A percentile compares a stretch with the other conserved stretches of the same genome.
phyloP scores from a whole-genome alignment of 2,797 vertebrate genomes.

The Enteromius radiatus region DNA sequence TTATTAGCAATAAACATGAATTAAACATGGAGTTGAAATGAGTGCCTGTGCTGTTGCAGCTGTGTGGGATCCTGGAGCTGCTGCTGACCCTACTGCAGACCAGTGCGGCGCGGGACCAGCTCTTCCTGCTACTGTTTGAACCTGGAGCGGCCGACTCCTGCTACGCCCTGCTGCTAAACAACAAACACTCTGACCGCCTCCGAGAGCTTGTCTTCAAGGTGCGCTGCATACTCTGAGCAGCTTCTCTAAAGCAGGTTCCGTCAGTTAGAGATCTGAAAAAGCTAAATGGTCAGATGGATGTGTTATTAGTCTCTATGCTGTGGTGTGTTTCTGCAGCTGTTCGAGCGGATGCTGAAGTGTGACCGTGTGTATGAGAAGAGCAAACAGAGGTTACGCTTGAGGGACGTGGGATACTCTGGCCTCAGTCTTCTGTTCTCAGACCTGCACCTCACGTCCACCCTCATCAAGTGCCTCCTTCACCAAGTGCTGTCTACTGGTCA shows the following conservation, averaged over 20 bases:
- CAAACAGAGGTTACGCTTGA: conserved; percentile 90
- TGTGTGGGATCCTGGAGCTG: conserved; percentile 87
- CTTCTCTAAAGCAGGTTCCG: not conserved
- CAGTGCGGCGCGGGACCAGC: conserved; percentile 87
- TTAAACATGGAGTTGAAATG: not conserved
- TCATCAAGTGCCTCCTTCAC: conserved; percentile 91
- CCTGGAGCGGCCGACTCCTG: conserved; percentile 91
- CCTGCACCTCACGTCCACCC: conserved; percentile 81
- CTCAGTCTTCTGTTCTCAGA: conserved; percentile 91
- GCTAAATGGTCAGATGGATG: not conserved
- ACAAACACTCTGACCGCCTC: conserved; percentile 89
- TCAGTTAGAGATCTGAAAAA: not conserved
- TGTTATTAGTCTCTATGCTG: not conserved
- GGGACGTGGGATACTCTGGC: conserved; percentile 92
- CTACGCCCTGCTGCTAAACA: conserved; percentile 90
- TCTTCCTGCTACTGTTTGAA: conserved; percentile 94
- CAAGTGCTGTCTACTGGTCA: conserved; percentile 92
- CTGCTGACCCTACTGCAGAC: conserved; percentile 87
- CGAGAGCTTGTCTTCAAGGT: conserved; percentile 96
- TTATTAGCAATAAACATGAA: not conserved
- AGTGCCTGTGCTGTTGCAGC: conserved; percentile 70
- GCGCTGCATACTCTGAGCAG: conserved; percentile 29
- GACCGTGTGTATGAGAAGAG: conserved; percentile 95
- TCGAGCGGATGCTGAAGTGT: conserved; percentile 94
- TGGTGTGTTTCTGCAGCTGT: conserved; percentile 76